Percentiles rank a stretch among this genome's conserved stretches.
These are phyloP conservation scores for Theristus sp. DNA, from an alignment of 2,888 invertebrate genomes.

Conservation along the genomic window DNA sequence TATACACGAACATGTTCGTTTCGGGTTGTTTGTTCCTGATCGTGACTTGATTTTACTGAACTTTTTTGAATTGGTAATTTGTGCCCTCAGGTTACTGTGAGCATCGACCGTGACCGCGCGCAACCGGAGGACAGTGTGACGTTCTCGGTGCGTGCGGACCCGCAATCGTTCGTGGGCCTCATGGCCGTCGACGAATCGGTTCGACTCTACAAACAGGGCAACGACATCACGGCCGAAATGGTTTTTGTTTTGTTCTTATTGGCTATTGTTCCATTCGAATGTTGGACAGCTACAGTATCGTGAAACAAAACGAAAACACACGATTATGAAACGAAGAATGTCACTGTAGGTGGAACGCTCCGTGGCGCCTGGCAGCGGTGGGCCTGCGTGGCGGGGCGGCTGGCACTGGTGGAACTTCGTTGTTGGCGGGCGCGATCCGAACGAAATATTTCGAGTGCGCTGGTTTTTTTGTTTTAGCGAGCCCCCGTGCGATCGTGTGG, in stretches of 20 bases:
- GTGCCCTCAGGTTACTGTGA: constrained; percentile 48
- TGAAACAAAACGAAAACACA: not conserved
- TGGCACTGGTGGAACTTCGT: not conserved
- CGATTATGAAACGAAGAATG: too few species aligned
- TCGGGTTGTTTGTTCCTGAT: too few species aligned
- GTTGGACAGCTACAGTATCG: not conserved
- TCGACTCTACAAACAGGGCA: constrained; percentile 49
- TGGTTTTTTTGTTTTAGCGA: too few species aligned
- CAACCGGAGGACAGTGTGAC: constrained; percentile 58
- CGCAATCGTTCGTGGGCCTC: constrained; percentile 69
- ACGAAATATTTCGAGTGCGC: not conserved
- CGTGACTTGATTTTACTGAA: too few species aligned
- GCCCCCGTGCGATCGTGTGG: too few species aligned
- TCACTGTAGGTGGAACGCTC: too few species aligned
- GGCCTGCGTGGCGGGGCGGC: not conserved
- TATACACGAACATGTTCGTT: too few species aligned
- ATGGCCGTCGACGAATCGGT: constrained; percentile 73
- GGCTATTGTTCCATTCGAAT: not conserved
- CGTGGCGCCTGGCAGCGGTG: not conserved
- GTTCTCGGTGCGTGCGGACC: constrained; percentile 55
- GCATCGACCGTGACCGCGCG: constrained; percentile 39
- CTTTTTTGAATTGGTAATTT: too few species aligned
- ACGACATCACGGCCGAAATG: constrained; percentile 43
- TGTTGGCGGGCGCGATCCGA: not conserved
- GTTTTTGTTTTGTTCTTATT: constrained; percentile 16